A percentile compares a stretch with the other conserved stretches of the same genome.
phyloP scores from a whole-genome alignment of 2,113 vertebrate genomes.

The Cranoglanis bouderius region DNA sequence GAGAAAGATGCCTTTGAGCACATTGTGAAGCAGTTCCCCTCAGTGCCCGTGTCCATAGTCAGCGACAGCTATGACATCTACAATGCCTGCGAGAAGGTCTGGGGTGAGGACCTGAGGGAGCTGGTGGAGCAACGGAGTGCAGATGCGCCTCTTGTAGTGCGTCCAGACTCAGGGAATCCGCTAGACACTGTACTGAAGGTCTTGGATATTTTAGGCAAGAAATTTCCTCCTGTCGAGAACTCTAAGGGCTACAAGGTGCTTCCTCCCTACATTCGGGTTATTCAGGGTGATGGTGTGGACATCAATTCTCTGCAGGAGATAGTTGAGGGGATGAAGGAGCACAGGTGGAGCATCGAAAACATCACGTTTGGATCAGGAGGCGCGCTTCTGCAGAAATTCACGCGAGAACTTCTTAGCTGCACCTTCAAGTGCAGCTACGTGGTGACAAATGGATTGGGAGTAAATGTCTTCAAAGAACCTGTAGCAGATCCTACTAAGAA shows the following conservation, averaged over 20 bases:
- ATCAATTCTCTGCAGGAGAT: constrained; percentile 98
- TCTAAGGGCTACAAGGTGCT: constrained; percentile 90
- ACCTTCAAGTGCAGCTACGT: constrained; percentile 99
- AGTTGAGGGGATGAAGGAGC: constrained; percentile 94
- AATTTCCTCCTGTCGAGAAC: constrained; percentile 86
- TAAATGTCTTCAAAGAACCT: constrained; percentile 98
- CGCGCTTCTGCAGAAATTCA: constrained; percentile 94
- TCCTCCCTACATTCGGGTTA: constrained; percentile 94
- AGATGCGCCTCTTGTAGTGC: constrained; percentile 91
- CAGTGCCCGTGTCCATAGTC: constrained; percentile 96
- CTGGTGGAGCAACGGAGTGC: constrained; percentile 89
- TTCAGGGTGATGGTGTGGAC: constrained; percentile 97
- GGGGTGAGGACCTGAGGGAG: constrained; percentile 92
- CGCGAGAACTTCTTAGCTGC: constrained; percentile 96
- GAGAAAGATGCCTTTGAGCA: constrained; percentile 98
- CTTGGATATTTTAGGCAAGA: constrained; percentile 95
- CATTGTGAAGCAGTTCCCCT: constrained; percentile 96
- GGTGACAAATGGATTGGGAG: constrained; percentile 96
- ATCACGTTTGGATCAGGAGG: constrained; percentile 94
- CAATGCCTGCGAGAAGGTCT: constrained; percentile 98
- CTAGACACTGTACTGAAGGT: constrained; percentile 98
- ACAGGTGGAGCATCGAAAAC: constrained; percentile 97
- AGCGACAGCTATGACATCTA: constrained; percentile 99
- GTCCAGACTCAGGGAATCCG: constrained; percentile 96
- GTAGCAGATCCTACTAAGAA: constrained; percentile 97